Evolutionary conservation across 2,888 invertebrate genomes (phyloP), one percentile per base, ranked within the genome.

Genomic region (Caradrina kadenii): DNA sequence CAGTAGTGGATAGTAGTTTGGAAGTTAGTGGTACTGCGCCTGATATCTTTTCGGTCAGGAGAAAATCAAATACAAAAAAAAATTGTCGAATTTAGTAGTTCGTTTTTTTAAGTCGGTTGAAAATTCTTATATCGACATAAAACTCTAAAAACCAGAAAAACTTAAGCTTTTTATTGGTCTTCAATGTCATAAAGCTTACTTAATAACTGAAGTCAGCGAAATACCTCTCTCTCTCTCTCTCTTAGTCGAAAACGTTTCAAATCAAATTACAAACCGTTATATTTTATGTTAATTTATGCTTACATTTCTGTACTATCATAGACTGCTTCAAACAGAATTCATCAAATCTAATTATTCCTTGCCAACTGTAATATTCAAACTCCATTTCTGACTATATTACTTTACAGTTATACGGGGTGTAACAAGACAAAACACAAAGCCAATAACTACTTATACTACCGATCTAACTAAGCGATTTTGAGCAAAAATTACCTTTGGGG

Each of bases 261-360:
- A 77, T 77, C 22, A 56, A 77, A 77, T 73, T 62, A 71, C 17
- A 0, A 2, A n/a, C 56, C 15, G 66, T 79, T 61, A 61, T 8
- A 75, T 35, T 61, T 19, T 66, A 73, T 66, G 74, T 13, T 58
- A 75, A 73, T 75, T 79, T 76, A 80, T 76, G 63, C 61, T 53
- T 42, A 80, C 50, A 50, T 59, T 73, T 54, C 61, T 31, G 54
- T 74, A 42, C 60, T 42, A 49, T 35, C 10, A 15, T 19, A 69
- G 76, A 52, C 52, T 48, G 73, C 45, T 75, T 45, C 56, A 75
- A 80, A 76, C 63, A 21, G 69, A 75, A 69, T 69, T 58, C 52
- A 69, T 69, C 48, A 64, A 75, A 80, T 75, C 60, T 42, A 75
- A 61, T 76, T 80, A 80, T 63, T 58, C 58, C 45, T 52, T 31